Percentiles rank a stretch among this genome's conserved stretches.
Conservation (phyloP, 2,113 vertebrate species). For the Clarias batrachus region DNA sequence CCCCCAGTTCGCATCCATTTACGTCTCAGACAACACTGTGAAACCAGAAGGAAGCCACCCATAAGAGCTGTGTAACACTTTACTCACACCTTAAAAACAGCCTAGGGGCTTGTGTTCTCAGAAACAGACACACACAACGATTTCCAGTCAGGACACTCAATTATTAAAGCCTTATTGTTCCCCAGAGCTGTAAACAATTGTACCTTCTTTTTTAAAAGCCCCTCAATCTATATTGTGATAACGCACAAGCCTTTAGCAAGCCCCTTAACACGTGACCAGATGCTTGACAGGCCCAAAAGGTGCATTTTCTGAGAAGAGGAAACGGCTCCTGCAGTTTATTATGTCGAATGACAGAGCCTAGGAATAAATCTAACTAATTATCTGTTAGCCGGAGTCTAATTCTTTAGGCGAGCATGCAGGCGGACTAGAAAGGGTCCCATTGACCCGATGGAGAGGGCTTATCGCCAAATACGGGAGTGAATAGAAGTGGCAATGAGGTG, state of each 20-base stretch:
- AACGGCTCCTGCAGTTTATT: slow-evolving; percentile 48
- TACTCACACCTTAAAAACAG: background rate
- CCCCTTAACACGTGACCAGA: slow-evolving; percentile 36
- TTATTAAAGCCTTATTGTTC: slow-evolving; percentile 31
- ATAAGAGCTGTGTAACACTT: slow-evolving; percentile 16
- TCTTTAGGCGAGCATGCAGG: slow-evolving; percentile 44
- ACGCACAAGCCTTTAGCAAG: background rate
- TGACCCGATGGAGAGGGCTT: slow-evolving; percentile 59
- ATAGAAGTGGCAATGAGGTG: slow-evolving; percentile 60
- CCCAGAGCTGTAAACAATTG: background rate
- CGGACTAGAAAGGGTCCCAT: slow-evolving; percentile 55
- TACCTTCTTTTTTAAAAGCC: background rate
- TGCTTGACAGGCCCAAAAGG: slow-evolving; percentile 26
- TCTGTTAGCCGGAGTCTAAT: slow-evolving; percentile 41
- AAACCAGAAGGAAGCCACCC: slow-evolving; percentile 15
- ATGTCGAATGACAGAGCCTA: slow-evolving; percentile 41
- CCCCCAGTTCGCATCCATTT: slow-evolving; percentile 36
- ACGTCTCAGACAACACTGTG: slow-evolving; percentile 29
- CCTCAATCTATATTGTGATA: background rate
- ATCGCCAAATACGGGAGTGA: slow-evolving; percentile 59
- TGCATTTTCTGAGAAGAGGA: slow-evolving; percentile 43
- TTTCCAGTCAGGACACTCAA: slow-evolving; percentile 21
- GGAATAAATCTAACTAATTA: slow-evolving; percentile 58
- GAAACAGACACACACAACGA: slow-evolving; percentile 1
- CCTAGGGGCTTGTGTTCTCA: slow-evolving; percentile 22